These are phyloP conservation scores for Psittacula echo DNA, from an alignment of 2,797 vertebrate genomes.

Conservation along the genomic window DNA sequence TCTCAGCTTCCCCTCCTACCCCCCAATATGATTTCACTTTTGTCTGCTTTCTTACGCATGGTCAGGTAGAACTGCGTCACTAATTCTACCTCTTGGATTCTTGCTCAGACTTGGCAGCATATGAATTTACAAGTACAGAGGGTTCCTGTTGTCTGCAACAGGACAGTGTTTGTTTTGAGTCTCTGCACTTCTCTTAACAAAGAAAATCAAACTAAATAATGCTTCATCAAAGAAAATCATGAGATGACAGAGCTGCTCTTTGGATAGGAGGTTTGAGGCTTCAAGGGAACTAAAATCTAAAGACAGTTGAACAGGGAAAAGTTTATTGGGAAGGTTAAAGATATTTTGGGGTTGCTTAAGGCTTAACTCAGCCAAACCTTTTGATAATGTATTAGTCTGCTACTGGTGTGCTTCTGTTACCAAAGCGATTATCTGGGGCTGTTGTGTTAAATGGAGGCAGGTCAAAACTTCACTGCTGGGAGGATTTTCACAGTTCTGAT, in stretches of 20 bases:
- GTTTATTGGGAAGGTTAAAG: background rate
- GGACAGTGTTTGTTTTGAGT: background rate
- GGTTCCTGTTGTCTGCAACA: background rate
- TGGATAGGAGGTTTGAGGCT: background rate
- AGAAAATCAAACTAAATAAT: background rate
- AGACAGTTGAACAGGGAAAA: background rate
- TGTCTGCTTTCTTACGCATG: background rate
- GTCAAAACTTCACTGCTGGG: background rate
- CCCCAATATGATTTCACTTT: background rate
- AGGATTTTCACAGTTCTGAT: conserved; percentile 47
- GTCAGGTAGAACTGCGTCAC: background rate
- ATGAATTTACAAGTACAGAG: background rate
- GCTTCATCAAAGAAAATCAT: background rate
- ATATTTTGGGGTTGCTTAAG: background rate
- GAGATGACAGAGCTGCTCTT: background rate
- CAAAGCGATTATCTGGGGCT: conserved; percentile 12
- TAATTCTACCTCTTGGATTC: background rate
- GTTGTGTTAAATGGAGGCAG: conserved; percentile 29
- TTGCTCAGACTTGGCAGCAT: background rate
- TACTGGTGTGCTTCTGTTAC: background rate
- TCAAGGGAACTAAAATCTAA: background rate
- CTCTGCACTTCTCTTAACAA: background rate
- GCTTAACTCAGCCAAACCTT: background rate
- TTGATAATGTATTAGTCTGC: background rate
- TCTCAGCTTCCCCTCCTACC: background rate